Percentiles rank a stretch among this genome's conserved stretches.
These are phyloP conservation scores for Eudyptes chrysolophus DNA, from an alignment of 2,113 vertebrate species.

Conservation along the genomic window DNA sequence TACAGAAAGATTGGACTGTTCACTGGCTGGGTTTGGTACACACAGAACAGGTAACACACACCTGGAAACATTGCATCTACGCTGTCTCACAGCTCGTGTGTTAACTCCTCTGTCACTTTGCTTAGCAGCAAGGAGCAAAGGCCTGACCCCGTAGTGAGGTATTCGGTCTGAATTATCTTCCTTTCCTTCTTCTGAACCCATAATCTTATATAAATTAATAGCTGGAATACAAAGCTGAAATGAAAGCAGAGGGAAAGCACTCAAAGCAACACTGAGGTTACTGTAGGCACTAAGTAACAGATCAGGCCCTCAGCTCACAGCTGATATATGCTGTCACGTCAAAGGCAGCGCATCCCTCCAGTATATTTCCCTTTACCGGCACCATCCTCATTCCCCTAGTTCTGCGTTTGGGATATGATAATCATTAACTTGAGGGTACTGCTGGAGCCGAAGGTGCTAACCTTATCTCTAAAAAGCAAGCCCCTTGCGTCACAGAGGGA, in stretches of 20 bases:
- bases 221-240: not conserved
- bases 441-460: not conserved
- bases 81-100: fast-evolving
- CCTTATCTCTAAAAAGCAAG: not conserved
- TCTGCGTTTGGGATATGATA: not conserved
- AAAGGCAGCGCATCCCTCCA: not conserved
- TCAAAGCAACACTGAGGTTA: not conserved
- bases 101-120: not conserved
- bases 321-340: not conserved
- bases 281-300: not conserved
- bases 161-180: not conserved
- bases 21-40: not conserved
- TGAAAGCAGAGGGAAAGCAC: not conserved
- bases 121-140: not conserved
- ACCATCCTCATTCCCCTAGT: not conserved
- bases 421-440: not conserved
- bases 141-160: not conserved
- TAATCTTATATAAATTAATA: not conserved
- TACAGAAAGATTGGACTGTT: not conserved
- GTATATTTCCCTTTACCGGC: not conserved
- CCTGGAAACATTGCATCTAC: not conserved
- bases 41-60: not conserved
- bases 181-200: not conserved
- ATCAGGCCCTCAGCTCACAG: not conserved
- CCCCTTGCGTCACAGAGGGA: not conserved